Evolutionary conservation across 2,888 invertebrate species (phyloP).

Genomic region (Apomyelois bistriatella): DNA sequence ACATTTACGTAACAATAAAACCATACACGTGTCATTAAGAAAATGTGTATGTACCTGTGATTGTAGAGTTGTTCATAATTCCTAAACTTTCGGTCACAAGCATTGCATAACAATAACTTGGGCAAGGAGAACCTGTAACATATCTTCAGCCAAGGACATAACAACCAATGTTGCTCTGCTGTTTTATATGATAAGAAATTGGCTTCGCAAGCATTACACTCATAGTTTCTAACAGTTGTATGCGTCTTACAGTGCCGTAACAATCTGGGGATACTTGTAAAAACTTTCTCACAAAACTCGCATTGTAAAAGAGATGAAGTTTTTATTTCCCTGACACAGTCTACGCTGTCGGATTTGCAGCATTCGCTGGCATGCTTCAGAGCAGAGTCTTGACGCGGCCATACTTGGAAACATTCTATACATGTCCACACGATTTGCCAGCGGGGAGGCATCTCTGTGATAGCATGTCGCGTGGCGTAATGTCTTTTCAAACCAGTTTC

Average conservation of each 20-base stretch:
- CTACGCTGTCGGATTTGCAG: conserved; percentile 45
- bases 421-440: conserved; percentile 76
- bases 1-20: no score
- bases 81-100: conserved; percentile 70
- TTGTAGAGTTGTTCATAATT: conserved; percentile 72
- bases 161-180: conserved; percentile 65
- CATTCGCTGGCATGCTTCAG: conserved; percentile 56
- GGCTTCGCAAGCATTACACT: conserved; percentile 77
- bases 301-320: conserved; percentile 68
- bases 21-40: no score
- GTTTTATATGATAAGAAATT: conserved; percentile 57
- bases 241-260: conserved; percentile 72
- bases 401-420: conserved; percentile 70
- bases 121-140: conserved; percentile 63
- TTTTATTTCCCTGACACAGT: conserved; percentile 63
- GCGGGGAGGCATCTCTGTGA: conserved; percentile 49
- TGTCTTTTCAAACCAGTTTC: conserved; percentile 69
- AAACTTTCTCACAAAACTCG: conserved; percentile 73
- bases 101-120: conserved; percentile 66
- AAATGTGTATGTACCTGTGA: no score
- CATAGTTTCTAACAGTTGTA: conserved; percentile 83
- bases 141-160: conserved; percentile 60
- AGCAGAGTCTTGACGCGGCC: conserved; percentile 63
- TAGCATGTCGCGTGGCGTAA: conserved; percentile 55
- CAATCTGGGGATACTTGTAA: conserved; percentile 65